Conservation (phyloP, 2,797 vertebrate genomes). For the Danio jaintianensis region DNA sequence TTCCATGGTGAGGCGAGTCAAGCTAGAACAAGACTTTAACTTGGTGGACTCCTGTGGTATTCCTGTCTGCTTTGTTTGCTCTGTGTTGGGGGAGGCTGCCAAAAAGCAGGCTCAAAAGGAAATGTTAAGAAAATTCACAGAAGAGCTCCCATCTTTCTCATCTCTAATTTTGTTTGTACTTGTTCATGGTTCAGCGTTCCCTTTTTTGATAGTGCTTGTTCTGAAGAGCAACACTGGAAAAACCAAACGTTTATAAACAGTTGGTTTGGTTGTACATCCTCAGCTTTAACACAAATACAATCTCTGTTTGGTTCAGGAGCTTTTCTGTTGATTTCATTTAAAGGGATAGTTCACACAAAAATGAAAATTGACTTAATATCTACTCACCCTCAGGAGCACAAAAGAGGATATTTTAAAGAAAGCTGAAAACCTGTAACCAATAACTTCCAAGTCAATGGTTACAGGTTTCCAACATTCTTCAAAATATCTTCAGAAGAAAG, state of each 20-base stretch:
- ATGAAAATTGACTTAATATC: too few species aligned
- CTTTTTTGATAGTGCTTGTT: neutral
- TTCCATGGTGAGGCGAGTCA: slow-evolving; percentile 55
- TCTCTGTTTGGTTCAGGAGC: neutral
- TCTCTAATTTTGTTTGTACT: slow-evolving; percentile 25
- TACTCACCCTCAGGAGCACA: too few species aligned
- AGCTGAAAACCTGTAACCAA: too few species aligned
- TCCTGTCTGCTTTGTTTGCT: slow-evolving; percentile 45
- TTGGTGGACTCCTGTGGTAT: slow-evolving; percentile 25
- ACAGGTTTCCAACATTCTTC: too few species aligned
- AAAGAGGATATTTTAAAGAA: too few species aligned
- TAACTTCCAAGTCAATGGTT: too few species aligned
- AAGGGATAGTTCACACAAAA: too few species aligned
- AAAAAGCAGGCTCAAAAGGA: slow-evolving; percentile 32
- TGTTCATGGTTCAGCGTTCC: neutral
- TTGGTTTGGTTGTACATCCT: neutral
- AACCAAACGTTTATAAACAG: neutral
- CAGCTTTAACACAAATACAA: neutral
- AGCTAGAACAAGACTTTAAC: slow-evolving; percentile 52
- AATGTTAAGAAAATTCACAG: slow-evolving; percentile 11
- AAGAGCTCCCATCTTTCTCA: neutral
- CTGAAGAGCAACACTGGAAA: neutral
- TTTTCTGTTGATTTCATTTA: neutral
- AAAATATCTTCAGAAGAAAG: too few species aligned
- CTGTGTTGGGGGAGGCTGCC: slow-evolving; percentile 38